Conservation (phyloP, 2,888 invertebrate species). For the Lissocephala sabroskyi region DNA sequence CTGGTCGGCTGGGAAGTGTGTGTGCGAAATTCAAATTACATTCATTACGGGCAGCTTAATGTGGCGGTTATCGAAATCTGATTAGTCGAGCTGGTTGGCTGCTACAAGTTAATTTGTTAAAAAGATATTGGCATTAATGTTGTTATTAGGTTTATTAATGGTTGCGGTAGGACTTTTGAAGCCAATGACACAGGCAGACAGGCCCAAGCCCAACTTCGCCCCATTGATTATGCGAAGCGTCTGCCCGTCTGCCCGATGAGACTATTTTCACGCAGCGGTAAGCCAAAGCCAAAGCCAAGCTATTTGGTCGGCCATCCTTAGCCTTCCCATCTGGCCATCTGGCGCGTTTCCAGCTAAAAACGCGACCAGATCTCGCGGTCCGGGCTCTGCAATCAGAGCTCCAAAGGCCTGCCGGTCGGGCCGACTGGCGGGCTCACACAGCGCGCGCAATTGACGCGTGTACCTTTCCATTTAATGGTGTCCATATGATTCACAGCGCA, state of each 20-base stretch:
- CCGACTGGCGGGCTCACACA: conserved; percentile 45
- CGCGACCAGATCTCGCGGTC: conserved; percentile 31
- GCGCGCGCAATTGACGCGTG: conserved; percentile 60
- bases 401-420: neutral
- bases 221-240: conserved; percentile 18
- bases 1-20: conserved; percentile 16
- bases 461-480: conserved; percentile 62
- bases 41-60: conserved; percentile 66
- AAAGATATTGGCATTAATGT: conserved; percentile 48
- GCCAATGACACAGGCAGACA: conserved; percentile 10
- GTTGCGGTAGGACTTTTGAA: conserved; percentile 36
- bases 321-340: conserved; percentile 23
- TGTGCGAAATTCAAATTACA: conserved; percentile 62
- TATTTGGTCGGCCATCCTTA: too few relatives aligned
- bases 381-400: conserved; percentile 30
- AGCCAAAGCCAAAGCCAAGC: conserved; percentile 17
- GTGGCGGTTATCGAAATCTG: conserved; percentile 67
- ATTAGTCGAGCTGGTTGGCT: conserved; percentile 38
- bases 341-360: conserved; percentile 43
- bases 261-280: conserved; percentile 38
- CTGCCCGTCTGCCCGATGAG: neutral
- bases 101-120: conserved; percentile 31
- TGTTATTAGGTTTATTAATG: conserved; percentile 61
- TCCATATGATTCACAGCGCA: conserved; percentile 63
- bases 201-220: neutral